Percentiles rank a stretch among this genome's conserved stretches.
phyloP scores from a whole-genome alignment of 2,113 vertebrate species.

The Falcunculus frontatus region DNA sequence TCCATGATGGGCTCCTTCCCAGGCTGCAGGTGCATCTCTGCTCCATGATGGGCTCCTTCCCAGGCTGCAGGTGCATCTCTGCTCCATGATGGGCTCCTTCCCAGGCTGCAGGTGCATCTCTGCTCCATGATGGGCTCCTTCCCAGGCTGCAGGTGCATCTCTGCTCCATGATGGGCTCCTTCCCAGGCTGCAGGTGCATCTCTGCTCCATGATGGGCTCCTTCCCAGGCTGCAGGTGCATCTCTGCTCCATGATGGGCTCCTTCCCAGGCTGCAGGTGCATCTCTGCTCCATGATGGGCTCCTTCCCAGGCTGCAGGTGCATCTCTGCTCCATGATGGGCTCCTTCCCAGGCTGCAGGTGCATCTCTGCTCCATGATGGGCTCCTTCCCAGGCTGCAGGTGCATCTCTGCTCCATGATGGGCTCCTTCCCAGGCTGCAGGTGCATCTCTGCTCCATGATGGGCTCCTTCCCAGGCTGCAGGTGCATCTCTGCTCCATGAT shows the following conservation, averaged over 20 bases:
- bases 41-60: neutral
- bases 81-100: neutral
- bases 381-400: neutral
- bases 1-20: neutral
- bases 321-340: neutral
- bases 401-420: neutral
- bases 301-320: rapidly evolving
- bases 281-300: neutral
- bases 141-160: rapidly evolving
- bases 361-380: neutral
- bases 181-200: rapidly evolving
- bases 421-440: neutral
- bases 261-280: neutral
- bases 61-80: rapidly evolving
- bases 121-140: neutral
- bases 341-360: neutral
- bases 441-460: rapidly evolving
- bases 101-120: rapidly evolving
- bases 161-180: neutral
- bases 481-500: neutral
- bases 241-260: neutral
- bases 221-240: neutral
- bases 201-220: neutral
- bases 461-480: neutral
- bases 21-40: neutral